These are phyloP conservation scores for Ophonus ardosiacus DNA, from an alignment of 2,888 invertebrate genomes.

Conservation along the genomic window DNA sequence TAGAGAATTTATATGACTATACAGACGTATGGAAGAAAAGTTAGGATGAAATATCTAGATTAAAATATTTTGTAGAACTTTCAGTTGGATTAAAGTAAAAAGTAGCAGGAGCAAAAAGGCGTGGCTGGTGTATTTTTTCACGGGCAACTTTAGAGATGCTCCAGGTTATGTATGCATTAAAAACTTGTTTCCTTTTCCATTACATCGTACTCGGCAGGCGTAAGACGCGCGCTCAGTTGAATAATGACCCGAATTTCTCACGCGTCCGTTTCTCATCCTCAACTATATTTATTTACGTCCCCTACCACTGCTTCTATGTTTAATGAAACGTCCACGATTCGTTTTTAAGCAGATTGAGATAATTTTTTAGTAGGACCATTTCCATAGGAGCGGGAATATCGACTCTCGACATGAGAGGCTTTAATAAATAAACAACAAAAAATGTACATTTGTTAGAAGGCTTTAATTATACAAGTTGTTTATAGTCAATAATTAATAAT, in stretches of 20 bases:
- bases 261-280: neutral
- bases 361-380: conserved; percentile 48
- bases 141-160: conserved; percentile 31
- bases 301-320: conserved; percentile 1
- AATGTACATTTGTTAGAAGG: neutral
- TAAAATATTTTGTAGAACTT: conserved; percentile 43
- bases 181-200: conserved; percentile 63
- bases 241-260: conserved; percentile 54
- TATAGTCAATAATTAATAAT: neutral
- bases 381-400: conserved; percentile 14
- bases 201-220: conserved; percentile 46
- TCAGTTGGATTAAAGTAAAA: conserved; percentile 40
- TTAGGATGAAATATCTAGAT: conserved; percentile 36
- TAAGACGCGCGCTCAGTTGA: conserved; percentile 42
- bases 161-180: conserved; percentile 61
- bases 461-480: neutral
- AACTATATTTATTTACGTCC: conserved; percentile 57
- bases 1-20: conserved; percentile 23
- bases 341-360: conserved; percentile 55
- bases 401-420: neutral
- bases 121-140: conserved; percentile 31
- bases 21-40: conserved; percentile 33
- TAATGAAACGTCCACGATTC: conserved; percentile 55
- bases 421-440: neutral
- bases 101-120: conserved; percentile 18